Evolutionary conservation across 1,140 invertebrate species (phyloP).

Genomic region (Drosophila orosa): DNA sequence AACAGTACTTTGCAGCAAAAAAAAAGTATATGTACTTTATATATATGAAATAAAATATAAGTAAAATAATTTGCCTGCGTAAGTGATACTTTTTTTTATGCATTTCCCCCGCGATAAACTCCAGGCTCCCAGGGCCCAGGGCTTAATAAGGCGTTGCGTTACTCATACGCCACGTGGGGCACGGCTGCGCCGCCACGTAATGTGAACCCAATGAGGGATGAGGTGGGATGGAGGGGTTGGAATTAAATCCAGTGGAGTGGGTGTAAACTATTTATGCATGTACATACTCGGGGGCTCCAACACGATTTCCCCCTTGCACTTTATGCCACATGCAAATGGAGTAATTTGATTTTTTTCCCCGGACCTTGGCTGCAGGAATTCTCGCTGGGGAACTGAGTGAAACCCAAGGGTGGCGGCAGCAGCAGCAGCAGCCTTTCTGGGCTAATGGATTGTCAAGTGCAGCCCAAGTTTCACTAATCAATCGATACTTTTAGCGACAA

Average conservation of each 20-base stretch:
- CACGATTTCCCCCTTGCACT: constrained; percentile 24
- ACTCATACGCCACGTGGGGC: constrained; percentile 74
- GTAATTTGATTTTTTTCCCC: constrained; percentile 49
- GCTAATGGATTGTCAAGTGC: constrained; percentile 43
- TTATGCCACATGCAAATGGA: constrained; percentile 45
- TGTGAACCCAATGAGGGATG: constrained; percentile 28
- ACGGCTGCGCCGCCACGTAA: constrained; percentile 31
- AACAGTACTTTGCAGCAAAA: not conserved
- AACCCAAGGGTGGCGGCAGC: not conserved
- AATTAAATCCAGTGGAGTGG: constrained; percentile 5
- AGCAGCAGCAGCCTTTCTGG: not conserved
- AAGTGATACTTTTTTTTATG: constrained; percentile 23
- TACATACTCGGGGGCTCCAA: constrained; percentile 27
- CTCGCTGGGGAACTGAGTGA: not conserved
- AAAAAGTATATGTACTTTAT: not conserved
- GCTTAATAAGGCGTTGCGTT: constrained; percentile 71
- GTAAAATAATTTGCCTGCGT: constrained; percentile 17
- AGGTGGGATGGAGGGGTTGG: not conserved
- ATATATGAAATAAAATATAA: constrained; percentile 1
- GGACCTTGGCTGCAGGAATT: constrained; percentile 42
- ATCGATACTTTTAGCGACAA: constrained; percentile 21
- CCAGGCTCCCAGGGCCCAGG: constrained; percentile 3
- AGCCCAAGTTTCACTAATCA: constrained; percentile 23
- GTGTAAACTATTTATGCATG: constrained; percentile 41
- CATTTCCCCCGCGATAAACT: constrained; percentile 6